phyloP scores from a whole-genome alignment of 2,113 vertebrate genomes.

The Phrynocephalus versicolor region DNA sequence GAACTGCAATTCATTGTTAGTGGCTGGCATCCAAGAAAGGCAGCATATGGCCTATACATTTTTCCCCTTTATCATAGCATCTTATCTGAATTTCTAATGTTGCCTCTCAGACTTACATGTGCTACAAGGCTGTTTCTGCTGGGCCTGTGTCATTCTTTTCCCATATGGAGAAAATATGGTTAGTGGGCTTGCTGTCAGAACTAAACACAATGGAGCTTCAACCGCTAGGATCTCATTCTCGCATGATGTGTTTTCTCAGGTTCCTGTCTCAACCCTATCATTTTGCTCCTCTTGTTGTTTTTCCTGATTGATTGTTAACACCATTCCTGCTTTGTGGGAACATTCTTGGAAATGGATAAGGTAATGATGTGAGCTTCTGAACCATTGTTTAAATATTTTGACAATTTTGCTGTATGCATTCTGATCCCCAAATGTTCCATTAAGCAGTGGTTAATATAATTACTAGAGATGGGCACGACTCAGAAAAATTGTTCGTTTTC shows the following conservation, averaged over 20 bases:
- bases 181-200: neutral
- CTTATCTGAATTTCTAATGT: neutral
- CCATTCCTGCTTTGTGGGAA: conserved; percentile 5
- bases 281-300: conserved; percentile 6
- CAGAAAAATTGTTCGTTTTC: too few species aligned
- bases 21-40: neutral
- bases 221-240: neutral
- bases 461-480: too few species aligned
- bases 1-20: neutral
- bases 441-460: conserved; percentile 31
- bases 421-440: neutral
- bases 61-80: neutral
- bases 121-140: neutral
- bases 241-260: neutral
- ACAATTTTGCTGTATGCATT: conserved; percentile 14
- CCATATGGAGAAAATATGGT: neutral
- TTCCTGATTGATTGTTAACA: neutral
- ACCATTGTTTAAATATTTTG: conserved; percentile 45
- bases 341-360: neutral
- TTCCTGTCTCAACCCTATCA: neutral
- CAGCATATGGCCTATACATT: neutral
- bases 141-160: neutral
- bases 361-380: conserved; percentile 12
- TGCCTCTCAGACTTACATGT: neutral
- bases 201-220: neutral